Evolutionary conservation across 2,888 invertebrate genomes (phyloP), one percentile per base, ranked within the genome.

Genomic region (Artemia sinica): DNA sequence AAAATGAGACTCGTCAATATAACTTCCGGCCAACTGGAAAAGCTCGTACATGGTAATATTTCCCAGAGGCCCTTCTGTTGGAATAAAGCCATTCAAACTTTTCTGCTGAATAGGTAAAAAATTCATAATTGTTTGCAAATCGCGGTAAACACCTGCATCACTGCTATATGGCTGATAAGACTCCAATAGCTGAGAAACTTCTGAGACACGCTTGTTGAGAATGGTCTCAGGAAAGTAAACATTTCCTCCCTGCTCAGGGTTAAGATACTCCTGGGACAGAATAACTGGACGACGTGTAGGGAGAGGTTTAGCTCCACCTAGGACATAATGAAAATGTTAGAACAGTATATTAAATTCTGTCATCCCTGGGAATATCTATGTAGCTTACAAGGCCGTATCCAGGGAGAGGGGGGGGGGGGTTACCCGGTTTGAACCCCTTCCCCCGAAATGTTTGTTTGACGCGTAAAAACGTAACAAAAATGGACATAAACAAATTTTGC

Each of bases 191-290:
- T 58, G 63, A 10, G 63, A 28, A 28, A 58, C 63, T 58, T 58
- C 63, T 18, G 63, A 58, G 63, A 58, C 11, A 18, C 63, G 8
- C 63, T 58, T 58, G 63, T 28, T 58, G 63, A 58, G 63, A 8
- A 58, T 9, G 9, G n/a, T 28, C 14, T 58, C 63, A 10, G 63
- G 63, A 28, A 58, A 58, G 63, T 58, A 58, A 28, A 58, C 63
- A 28, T 58, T 58, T 28, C n/a, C 9, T 11, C 14, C n/a, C 6
- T 66, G 49, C 8, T 58, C 52, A 14, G 3, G 50, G 14, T 69
- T 67, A 28, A 67, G 49, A 49, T 69, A 69, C 52, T 69, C 69
- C 66, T 69, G 69, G 14, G 67, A 68, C n/a, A 69, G 52, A 58
- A 67, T 50, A 67, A 69, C 48, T 8, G 69, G 69, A 7, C 69